Percentiles rank a stretch among this genome's conserved stretches.
These are phyloP conservation scores for Microplitis mediator DNA, from an alignment of 1,140 invertebrate genomes.

Conservation along the genomic window DNA sequence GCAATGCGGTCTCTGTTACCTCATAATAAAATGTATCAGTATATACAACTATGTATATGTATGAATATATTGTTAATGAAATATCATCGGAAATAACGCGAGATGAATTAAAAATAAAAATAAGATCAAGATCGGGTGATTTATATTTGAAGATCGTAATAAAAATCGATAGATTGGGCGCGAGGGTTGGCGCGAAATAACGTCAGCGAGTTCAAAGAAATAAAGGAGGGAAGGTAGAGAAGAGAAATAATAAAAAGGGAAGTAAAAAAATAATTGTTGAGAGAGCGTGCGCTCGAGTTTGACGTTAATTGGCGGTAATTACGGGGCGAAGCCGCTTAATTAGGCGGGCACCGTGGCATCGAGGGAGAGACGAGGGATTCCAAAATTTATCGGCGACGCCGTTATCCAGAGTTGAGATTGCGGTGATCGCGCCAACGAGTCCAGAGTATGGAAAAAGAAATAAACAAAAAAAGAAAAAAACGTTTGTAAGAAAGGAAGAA, in stretches of 20 bases:
- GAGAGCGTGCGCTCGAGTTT: conserved; percentile 39
- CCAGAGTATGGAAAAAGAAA: conserved; percentile 6
- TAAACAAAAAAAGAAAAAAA: neutral
- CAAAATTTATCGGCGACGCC: conserved; percentile 52
- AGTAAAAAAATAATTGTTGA: neutral
- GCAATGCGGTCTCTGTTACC: conserved; percentile 10
- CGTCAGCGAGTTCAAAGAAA: no score
- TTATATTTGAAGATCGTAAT: neutral
- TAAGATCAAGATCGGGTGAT: neutral
- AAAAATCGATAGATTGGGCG: no score
- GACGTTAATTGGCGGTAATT: conserved; percentile 58
- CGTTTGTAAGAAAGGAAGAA: neutral
- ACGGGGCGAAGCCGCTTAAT: conserved; percentile 54
- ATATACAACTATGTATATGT: neutral
- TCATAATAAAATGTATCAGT: conserved; percentile 2
- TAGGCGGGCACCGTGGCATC: conserved; percentile 37
- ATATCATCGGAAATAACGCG: no score
- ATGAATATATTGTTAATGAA: neutral
- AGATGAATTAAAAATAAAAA: no score
- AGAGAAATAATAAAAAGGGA: neutral
- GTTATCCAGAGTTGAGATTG: conserved; percentile 31
- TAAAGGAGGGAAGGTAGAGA: neutral
- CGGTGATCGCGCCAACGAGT: conserved; percentile 6
- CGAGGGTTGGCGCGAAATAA: no score
- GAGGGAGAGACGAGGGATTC: conserved; percentile 38